Conservation (phyloP, 2,888 invertebrate species). For the Julus scanicus region DNA sequence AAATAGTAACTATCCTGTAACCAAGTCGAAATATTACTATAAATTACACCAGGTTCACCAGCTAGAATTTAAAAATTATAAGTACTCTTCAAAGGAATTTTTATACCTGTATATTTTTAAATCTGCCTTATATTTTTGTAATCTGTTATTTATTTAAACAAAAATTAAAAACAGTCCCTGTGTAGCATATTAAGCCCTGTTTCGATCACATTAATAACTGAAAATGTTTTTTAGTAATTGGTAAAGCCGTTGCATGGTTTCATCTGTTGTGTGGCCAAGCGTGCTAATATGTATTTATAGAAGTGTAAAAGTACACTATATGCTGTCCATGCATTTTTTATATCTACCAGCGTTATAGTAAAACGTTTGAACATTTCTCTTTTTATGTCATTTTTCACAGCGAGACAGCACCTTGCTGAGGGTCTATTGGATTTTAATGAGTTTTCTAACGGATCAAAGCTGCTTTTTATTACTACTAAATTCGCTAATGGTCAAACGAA, state of each 20-base stretch:
- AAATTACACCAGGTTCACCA: too few species aligned
- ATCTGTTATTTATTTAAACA: too few species aligned
- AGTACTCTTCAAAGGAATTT: too few species aligned
- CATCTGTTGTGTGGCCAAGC: background rate
- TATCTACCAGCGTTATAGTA: background rate
- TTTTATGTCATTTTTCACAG: background rate
- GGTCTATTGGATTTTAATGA: constrained; percentile 42
- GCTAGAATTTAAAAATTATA: too few species aligned
- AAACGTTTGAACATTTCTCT: constrained; percentile 12
- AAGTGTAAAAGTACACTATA: background rate
- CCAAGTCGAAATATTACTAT: too few species aligned
- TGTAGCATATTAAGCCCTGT: too few species aligned
- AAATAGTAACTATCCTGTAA: too few species aligned
- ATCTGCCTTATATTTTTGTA: too few species aligned
- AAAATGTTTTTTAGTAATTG: background rate
- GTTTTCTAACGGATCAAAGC: constrained; percentile 35
- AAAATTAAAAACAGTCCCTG: too few species aligned
- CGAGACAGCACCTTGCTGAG: constrained; percentile 5
- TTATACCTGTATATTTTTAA: too few species aligned
- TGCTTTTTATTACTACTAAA: constrained; percentile 39
- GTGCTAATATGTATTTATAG: background rate
- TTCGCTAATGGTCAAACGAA: constrained; percentile 36
- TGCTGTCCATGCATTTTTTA: constrained; percentile 10
- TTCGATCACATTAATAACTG: too few species aligned
- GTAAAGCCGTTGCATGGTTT: background rate